Base-by-base conservation (phyloP, 2,113 vertebrate species). In the Zootoca vivipara region DNA sequence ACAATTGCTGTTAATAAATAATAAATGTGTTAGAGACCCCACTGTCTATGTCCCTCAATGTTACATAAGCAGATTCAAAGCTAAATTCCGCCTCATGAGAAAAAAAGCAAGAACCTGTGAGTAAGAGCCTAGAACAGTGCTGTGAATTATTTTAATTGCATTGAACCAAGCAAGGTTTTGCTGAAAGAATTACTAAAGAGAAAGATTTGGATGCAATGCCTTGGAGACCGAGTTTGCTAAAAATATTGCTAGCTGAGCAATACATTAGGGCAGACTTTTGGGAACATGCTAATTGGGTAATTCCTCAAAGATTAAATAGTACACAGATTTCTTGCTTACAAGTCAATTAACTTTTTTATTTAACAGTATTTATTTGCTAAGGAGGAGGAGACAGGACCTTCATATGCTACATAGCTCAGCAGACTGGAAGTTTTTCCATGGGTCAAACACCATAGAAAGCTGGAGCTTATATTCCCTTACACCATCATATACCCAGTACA, bases 261-360 rank as follows among this genome's bases (percentile, higher is more conserved):
- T 70, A 69, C 74, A 88, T 88, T 78, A 83, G 62, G 82, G 35
- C 65, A 87, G 42, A 70, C 80, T 83, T 88, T 77, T 24, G 80
- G 87, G 72, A 88, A 74, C 73, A 83, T 83, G 64, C 40, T 69
- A 83, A 83, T 83, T 88, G 81, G 87, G n/a, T 77, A 88, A 88
- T 88, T 88, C 73, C 73, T 78, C 24, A n/a, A 83, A 88, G 87
- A 88, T 88, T 83, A 88, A 88, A 88, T 56, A 88, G 81, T 77
- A 88, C 74, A 83, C 81, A 78, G 81, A 69, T 88, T 83, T 83
- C 81, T 78, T 83, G 73, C 82, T 88, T 88, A 83, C 42, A 88
- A 88, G 82, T 83, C 81, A 88, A 88, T 88, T 83, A 86, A 83
- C 42, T 78, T 78, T 88, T 78, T 83, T 69, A 75, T 78, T 88